phyloP scores from a whole-genome alignment of 2,888 invertebrate species.

The Amphipoea oculea region DNA sequence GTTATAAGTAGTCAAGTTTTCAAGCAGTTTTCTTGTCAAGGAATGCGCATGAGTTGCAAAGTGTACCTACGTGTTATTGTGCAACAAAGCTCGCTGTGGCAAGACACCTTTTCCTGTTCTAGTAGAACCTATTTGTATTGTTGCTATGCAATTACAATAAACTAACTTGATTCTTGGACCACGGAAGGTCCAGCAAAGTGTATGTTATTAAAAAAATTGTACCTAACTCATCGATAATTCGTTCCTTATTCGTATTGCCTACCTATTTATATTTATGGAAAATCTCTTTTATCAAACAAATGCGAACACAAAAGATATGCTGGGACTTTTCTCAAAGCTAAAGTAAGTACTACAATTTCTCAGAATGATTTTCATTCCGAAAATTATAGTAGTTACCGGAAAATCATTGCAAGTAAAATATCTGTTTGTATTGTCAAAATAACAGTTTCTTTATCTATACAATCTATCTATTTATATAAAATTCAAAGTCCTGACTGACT shows the following conservation, averaged over 20 bases:
- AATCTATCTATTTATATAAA: too few relatives aligned
- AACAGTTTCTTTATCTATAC: too few relatives aligned
- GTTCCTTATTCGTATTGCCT: not conserved
- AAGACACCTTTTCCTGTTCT: not conserved
- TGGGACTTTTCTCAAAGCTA: not conserved
- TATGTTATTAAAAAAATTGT: not conserved
- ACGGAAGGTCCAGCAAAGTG: not conserved
- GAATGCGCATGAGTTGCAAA: not conserved
- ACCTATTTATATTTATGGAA: not conserved
- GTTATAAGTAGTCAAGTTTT: not conserved
- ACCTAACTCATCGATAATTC: not conserved
- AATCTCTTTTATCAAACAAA: not conserved
- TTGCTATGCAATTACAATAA: conserved; percentile 12
- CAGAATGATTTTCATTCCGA: not conserved
- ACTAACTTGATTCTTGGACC: not conserved
- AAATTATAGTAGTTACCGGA: not conserved
- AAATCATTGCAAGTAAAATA: not conserved
- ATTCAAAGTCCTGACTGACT: too few relatives aligned
- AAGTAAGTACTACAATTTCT: too few relatives aligned
- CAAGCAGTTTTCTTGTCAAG: not conserved
- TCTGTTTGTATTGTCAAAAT: too few relatives aligned
- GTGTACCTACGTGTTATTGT: not conserved
- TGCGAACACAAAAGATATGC: not conserved
- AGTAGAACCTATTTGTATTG: not conserved
- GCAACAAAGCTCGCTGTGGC: not conserved